Conservation (phyloP, 2,797 vertebrate genomes). For the Allobates femoralis region DNA sequence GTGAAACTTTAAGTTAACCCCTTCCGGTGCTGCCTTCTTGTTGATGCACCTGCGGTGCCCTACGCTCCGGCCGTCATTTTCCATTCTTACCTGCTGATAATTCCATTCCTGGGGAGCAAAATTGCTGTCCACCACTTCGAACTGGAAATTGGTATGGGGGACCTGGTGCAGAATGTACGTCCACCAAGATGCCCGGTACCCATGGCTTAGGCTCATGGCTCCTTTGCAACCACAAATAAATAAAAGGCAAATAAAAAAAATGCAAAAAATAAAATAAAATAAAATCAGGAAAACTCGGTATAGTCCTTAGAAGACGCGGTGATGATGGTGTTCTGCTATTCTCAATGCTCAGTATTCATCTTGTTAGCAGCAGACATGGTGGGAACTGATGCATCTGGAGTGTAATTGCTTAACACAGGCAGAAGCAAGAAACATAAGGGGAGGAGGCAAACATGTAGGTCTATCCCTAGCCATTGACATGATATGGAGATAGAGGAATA, state of each 20-base stretch:
- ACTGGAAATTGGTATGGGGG: conserved; percentile 75
- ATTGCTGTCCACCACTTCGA: conserved; percentile 71
- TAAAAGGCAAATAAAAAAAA: conserved; percentile 13
- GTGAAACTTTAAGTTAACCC: conserved; percentile 7
- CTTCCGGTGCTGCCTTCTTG: background rate
- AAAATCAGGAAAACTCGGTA: background rate
- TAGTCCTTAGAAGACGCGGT: background rate
- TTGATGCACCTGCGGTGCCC: conserved; percentile 23
- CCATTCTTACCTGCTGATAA: conserved; percentile 75
- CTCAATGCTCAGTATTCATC: conserved; percentile 45
- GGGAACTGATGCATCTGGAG: conserved; percentile 68
- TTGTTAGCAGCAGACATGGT: conserved; percentile 65
- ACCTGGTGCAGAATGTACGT: conserved; percentile 74
- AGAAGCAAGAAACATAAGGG: conserved; percentile 48
- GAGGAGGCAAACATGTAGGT: conserved; percentile 58
- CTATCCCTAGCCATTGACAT: conserved; percentile 59
- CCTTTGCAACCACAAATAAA: conserved; percentile 57
- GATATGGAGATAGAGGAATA: conserved; percentile 61
- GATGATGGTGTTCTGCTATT: background rate
- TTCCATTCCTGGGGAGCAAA: conserved; percentile 72
- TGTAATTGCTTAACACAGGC: conserved; percentile 59
- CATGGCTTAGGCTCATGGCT: conserved; percentile 73
- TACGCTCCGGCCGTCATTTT: background rate
- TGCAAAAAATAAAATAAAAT: background rate
- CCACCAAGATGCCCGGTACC: conserved; percentile 75